Evolutionary conservation across 1,140 invertebrate genomes (phyloP).

Genomic region (Microplitis mediator): DNA sequence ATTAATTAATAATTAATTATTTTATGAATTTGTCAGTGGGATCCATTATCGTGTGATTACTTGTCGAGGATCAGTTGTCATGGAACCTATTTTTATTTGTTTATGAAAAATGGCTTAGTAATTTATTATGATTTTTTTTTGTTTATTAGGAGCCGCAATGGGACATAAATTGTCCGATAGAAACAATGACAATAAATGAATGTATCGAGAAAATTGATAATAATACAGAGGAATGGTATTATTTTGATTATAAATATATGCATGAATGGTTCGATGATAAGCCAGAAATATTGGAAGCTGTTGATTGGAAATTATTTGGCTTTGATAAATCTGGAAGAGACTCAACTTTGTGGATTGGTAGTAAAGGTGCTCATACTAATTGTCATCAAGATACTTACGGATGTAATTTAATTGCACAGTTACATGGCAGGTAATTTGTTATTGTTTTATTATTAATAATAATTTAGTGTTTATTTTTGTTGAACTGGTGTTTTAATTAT

Average conservation of each 20-base stretch:
- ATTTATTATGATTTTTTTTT: constrained; percentile 29
- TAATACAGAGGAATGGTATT: constrained; percentile 68
- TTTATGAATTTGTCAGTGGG: too few relatives aligned
- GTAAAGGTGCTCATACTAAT: constrained; percentile 85
- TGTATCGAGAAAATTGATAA: constrained; percentile 65
- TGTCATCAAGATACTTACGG: constrained; percentile 96
- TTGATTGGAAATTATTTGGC: constrained; percentile 79
- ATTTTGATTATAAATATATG: constrained; percentile 87
- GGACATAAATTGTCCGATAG: constrained; percentile 70
- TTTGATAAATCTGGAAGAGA: constrained; percentile 73
- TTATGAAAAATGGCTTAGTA: constrained; percentile 36
- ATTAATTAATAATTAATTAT: too few relatives aligned
- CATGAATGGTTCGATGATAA: constrained; percentile 70
- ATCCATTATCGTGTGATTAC: too few relatives aligned
- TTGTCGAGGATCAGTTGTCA: too few relatives aligned
- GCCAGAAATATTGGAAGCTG: constrained; percentile 67
- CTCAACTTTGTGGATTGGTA: constrained; percentile 91
- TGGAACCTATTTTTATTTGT: neutral
- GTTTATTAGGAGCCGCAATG: constrained; percentile 71
- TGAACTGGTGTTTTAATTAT: constrained; percentile 24
- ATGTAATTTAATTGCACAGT: constrained; percentile 88
- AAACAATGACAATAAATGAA: constrained; percentile 66
- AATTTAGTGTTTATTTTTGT: constrained; percentile 1
- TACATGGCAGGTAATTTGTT: constrained; percentile 74
- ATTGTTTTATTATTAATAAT: too few relatives aligned